Evolutionary conservation across 2,113 vertebrate species (phyloP).

Genomic region (Lucifuga dentata): DNA sequence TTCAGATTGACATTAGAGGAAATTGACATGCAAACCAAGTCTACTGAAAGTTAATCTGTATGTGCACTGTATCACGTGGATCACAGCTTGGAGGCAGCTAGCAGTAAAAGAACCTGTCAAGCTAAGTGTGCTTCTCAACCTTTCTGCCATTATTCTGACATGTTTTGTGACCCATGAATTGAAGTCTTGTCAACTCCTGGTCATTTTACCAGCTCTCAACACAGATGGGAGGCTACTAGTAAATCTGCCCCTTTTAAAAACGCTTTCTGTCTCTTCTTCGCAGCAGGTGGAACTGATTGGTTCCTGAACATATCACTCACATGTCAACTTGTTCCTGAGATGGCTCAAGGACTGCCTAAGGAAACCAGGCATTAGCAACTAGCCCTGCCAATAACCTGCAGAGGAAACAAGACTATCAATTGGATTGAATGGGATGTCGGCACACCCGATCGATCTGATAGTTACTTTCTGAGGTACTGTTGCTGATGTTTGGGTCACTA

Average conservation of each 20-base stretch:
- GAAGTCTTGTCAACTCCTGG: constrained; percentile 83
- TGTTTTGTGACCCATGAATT: constrained; percentile 82
- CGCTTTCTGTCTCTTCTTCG: constrained; percentile 38
- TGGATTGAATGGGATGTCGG: constrained; percentile 26
- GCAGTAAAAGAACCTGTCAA: constrained; percentile 82
- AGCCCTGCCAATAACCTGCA: constrained; percentile 46
- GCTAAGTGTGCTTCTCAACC: constrained; percentile 77
- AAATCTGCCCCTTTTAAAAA: constrained; percentile 60
- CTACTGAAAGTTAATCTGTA: constrained; percentile 73
- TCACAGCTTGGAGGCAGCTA: constrained; percentile 72
- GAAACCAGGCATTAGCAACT: constrained; percentile 51
- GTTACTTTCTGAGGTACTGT: not conserved
- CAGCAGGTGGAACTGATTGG: constrained; percentile 75
- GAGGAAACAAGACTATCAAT: constrained; percentile 35
- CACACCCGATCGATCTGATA: constrained; percentile 13
- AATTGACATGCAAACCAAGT: constrained; percentile 70
- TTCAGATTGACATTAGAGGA: constrained; percentile 60
- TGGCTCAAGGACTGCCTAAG: constrained; percentile 64
- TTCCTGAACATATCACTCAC: constrained; percentile 57
- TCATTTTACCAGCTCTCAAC: constrained; percentile 77
- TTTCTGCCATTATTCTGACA: constrained; percentile 79
- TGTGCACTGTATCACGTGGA: constrained; percentile 73
- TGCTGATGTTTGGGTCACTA: not conserved
- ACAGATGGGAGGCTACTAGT: constrained; percentile 62
- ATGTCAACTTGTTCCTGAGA: constrained; percentile 60